Evolutionary conservation across 2,797 vertebrate genomes (phyloP), one percentile per base, ranked within the genome.

Genomic region (Propithecus deckenii): DNA sequence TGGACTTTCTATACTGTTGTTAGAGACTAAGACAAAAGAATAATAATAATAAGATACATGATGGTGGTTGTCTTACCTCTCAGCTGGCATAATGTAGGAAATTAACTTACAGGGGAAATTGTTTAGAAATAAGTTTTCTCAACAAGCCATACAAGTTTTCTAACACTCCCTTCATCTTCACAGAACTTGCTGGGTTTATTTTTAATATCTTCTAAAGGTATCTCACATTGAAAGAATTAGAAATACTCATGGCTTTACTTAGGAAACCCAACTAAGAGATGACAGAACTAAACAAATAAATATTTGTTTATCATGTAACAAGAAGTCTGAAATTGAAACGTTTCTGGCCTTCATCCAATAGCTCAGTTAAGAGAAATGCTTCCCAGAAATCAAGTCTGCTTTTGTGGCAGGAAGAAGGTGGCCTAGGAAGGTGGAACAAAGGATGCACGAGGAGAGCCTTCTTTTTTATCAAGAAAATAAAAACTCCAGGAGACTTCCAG

Each of bases 181-280:
- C 20, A 78, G 74, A 61, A 83, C 95, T 86, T 88, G 30, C 50
- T 93, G 78, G 43, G 25, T 90, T 94, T 69, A 69, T 84, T 76
- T 95, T 95, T 86, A 63, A 57, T 86, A 14, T 83, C 67, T 78
- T 89, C 55, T 95, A 57, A 91, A 48, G 43, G 85, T 78, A 55
- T 67, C 41, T 81, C 50, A 52, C 52, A 55, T 25, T 74, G 65
- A 84, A 79, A 83, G 43, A 94, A 94, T 91, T 89, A 86, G 69
- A 30, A 86, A 74, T 52, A 35, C 15, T 91, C 89, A 83, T 30
- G 38, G 35, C 15, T n/a, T n/a, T 12, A n/a, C 52, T 75, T 72
- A 85, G 74, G 91, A 91, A 91, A 91, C 28, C 20, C 55, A 67
- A 28, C 13, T 32, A 78, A 81, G 48, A 59, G 65, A 10, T 13